Evolutionary conservation across 2,888 invertebrate species (phyloP).

Genomic region (Nycteola revayana): DNA sequence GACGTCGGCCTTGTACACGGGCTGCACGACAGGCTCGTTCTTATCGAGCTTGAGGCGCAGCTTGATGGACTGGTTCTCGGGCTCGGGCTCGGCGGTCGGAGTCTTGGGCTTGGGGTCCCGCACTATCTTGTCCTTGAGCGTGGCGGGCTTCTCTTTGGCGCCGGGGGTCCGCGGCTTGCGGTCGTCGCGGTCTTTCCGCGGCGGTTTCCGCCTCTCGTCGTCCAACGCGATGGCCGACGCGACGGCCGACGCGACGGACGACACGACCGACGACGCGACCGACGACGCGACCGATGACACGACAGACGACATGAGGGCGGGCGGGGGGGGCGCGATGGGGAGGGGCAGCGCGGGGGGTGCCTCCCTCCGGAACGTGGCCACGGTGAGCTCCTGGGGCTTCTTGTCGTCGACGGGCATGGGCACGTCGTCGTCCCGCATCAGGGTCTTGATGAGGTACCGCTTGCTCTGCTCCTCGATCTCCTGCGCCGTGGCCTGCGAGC

Average conservation of each 20-base stretch:
- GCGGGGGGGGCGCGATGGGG: not conserved
- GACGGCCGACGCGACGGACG: constrained; percentile 23
- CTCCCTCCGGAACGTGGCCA: constrained; percentile 51
- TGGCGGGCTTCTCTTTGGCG: constrained; percentile 67
- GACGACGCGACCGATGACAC: not conserved
- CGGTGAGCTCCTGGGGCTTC: constrained; percentile 78
- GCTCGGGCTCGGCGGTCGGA: constrained; percentile 50
- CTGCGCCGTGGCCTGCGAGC: constrained; percentile 74
- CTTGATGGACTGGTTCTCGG: constrained; percentile 89
- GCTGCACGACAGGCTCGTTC: constrained; percentile 88
- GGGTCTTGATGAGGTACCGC: constrained; percentile 94
- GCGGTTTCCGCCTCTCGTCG: constrained; percentile 50
- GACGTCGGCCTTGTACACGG: constrained; percentile 91
- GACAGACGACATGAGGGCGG: not conserved
- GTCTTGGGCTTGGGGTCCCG: constrained; percentile 64
- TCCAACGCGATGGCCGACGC: constrained; percentile 35
- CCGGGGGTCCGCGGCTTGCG: constrained; percentile 59
- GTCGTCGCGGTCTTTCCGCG: constrained; percentile 56
- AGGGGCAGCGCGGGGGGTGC: not conserved
- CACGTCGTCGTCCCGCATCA: constrained; percentile 93
- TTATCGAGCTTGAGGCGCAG: constrained; percentile 91
- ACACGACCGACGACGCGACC: constrained; percentile 12
- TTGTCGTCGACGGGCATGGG: constrained; percentile 84
- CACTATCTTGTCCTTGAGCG: constrained; percentile 65
- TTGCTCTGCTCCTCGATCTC: constrained; percentile 85